Conservation (phyloP, 2,113 vertebrate species). For the Rhinoderma darwinii region DNA sequence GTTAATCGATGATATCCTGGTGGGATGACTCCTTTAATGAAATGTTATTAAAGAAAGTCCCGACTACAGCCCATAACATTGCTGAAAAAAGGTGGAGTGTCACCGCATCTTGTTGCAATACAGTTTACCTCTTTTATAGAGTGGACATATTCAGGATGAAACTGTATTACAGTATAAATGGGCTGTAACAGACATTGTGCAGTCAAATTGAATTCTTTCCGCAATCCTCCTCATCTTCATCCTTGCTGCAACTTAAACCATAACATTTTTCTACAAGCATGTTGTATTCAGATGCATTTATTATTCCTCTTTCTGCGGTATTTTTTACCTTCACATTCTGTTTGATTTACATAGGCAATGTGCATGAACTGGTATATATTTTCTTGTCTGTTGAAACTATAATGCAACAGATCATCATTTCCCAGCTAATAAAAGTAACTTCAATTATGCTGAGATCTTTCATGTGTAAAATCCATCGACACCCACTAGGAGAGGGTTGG, state of each 20-base stretch:
- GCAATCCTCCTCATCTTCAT: background rate
- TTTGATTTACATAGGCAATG: slow-evolving; percentile 34
- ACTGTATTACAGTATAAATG: background rate
- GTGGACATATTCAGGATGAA: background rate
- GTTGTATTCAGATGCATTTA: slow-evolving; percentile 1
- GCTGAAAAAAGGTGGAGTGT: too few species aligned
- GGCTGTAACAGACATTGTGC: background rate
- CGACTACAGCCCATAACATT: background rate
- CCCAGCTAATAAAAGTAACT: slow-evolving; percentile 66
- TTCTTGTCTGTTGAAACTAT: slow-evolving; percentile 64
- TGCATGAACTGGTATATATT: slow-evolving; percentile 51
- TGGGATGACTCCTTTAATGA: background rate
- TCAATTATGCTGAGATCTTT: slow-evolving; percentile 69
- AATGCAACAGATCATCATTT: slow-evolving; percentile 48
- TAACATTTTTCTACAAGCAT: background rate
- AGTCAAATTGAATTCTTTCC: slow-evolving; percentile 13
- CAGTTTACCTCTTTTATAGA: background rate
- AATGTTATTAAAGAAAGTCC: background rate
- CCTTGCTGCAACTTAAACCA: background rate
- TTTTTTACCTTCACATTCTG: background rate
- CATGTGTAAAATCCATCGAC: slow-evolving; percentile 71
- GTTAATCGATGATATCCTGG: background rate
- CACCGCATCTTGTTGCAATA: background rate
- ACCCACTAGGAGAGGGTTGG: slow-evolving; percentile 64
- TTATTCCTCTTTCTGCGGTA: slow-evolving; percentile 24